phyloP scores from a whole-genome alignment of 2,888 invertebrate genomes.

The Mellilla xanthometata region DNA sequence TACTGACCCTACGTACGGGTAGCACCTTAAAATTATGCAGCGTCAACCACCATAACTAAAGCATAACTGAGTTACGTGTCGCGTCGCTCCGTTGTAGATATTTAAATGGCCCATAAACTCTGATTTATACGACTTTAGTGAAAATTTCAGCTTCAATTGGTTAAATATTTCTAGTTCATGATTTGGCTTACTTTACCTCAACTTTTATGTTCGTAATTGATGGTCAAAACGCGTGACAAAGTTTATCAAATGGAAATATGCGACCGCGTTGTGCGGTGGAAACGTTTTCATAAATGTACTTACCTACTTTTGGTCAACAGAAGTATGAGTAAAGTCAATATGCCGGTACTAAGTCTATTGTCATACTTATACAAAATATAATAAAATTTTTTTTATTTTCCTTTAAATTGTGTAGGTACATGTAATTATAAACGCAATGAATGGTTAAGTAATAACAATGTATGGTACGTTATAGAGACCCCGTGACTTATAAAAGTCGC shows the following conservation, averaged over 20 bases:
- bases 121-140: conserved; percentile 57
- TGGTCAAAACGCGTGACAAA: conserved; percentile 44
- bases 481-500: too few species aligned
- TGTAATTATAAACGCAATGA: too few species aligned
- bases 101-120: conserved; percentile 63
- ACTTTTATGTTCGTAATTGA: conserved; percentile 43
- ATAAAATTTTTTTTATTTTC: too few species aligned
- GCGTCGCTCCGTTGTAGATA: conserved; percentile 51
- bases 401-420: too few species aligned
- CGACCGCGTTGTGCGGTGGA: conserved; percentile 21
- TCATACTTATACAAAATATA: too few species aligned
- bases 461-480: too few species aligned
- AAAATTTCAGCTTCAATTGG: conserved; percentile 45
- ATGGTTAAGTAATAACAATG: too few species aligned
- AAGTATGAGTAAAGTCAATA: background rate
- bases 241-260: conserved; percentile 32
- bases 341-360: too few species aligned
- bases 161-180: conserved; percentile 41
- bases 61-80: conserved; percentile 55
- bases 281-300: conserved; percentile 27
- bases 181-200: conserved; percentile 34
- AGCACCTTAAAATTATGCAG: conserved; percentile 33
- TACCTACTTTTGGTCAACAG: conserved; percentile 3
- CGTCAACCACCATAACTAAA: conserved; percentile 39
- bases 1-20: conserved; percentile 6